These are phyloP conservation scores for Bombyx mandarina DNA, from an alignment of 1,140 invertebrate species.

Conservation along the genomic window DNA sequence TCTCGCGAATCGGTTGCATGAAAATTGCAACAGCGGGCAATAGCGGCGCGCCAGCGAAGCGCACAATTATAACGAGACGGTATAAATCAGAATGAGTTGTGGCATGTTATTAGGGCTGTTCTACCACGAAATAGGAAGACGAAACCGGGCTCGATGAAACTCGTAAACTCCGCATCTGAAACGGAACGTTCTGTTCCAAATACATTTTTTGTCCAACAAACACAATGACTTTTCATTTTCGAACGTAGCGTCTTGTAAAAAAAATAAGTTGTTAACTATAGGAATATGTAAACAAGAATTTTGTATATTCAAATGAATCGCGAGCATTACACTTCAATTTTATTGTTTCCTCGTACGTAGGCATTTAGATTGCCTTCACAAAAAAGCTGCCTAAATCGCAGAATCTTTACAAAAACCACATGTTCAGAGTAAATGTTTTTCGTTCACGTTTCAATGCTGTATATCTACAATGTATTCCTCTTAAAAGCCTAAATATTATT, in stretches of 20 bases:
- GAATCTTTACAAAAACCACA: constrained; percentile 9
- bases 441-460: too few relatives aligned
- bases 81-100: constrained; percentile 67
- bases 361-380: constrained; percentile 17
- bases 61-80: constrained; percentile 64
- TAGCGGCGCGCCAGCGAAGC: constrained; percentile 50
- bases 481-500: not conserved
- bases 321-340: constrained; percentile 18
- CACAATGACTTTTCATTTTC: not conserved
- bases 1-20: constrained; percentile 57
- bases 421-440: too few relatives aligned
- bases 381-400: not conserved
- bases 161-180: constrained; percentile 27
- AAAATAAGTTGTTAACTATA: not conserved
- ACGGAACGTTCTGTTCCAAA: constrained; percentile 15
- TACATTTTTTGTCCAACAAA: constrained; percentile 2
- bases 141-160: constrained; percentile 38
- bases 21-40: constrained; percentile 60
- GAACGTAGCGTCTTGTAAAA: not conserved
- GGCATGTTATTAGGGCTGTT: constrained; percentile 63
- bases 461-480: not conserved
- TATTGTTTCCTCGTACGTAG: constrained; percentile 15
- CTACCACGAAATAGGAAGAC: constrained; percentile 50
- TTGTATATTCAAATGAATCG: constrained; percentile 16
- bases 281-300: constrained; percentile 8